These are phyloP conservation scores for Charina bottae DNA, from an alignment of 2,113 vertebrate genomes.

Conservation along the genomic window DNA sequence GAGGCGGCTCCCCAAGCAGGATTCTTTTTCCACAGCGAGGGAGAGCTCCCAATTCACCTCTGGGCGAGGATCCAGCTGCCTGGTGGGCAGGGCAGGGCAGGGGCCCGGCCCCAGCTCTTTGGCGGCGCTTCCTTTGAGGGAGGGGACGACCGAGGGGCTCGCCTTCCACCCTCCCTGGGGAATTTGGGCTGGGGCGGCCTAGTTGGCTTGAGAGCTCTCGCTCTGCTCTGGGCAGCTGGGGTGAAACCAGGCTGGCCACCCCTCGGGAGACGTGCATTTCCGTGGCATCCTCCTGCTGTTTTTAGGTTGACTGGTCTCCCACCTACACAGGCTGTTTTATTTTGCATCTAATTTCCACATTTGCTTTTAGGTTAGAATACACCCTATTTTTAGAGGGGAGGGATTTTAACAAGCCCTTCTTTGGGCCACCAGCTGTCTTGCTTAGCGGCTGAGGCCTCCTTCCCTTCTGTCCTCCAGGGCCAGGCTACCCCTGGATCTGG, in stretches of 20 bases:
- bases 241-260: neutral
- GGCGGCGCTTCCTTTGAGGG: neutral
- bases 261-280: too few relatives aligned
- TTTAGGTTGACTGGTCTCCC: neutral
- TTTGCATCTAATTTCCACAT: neutral
- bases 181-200: neutral
- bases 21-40: neutral
- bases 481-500: neutral
- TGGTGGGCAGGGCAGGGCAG: neutral
- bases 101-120: neutral
- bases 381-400: neutral
- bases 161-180: neutral
- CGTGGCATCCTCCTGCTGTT: too few relatives aligned
- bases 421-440: neutral
- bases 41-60: constrained; percentile 18
- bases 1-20: neutral
- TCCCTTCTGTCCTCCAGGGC: neutral
- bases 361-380: neutral
- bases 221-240: neutral
- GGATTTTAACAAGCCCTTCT: neutral
- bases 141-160: neutral
- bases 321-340: neutral
- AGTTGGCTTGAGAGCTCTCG: neutral
- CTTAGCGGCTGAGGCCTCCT: neutral
- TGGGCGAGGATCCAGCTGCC: neutral